Conservation (phyloP, 2,888 invertebrate species). For the Tholera decimalis region DNA sequence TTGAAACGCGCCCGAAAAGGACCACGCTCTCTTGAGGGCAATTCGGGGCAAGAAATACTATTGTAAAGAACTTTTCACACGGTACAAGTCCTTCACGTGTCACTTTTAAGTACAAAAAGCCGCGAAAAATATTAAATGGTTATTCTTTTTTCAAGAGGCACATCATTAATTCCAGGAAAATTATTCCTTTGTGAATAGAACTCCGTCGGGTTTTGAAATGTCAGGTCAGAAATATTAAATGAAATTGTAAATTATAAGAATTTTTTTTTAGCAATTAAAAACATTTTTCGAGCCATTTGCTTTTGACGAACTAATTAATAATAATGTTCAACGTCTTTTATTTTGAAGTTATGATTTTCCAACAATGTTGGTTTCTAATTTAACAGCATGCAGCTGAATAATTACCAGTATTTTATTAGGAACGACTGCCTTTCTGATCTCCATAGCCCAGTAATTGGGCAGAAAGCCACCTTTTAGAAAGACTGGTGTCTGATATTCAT, state of each 20-base stretch:
- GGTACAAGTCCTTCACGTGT: conserved; percentile 28
- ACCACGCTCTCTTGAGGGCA: conserved; percentile 47
- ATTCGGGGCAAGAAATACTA: conserved; percentile 52
- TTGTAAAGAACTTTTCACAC: conserved; percentile 44
- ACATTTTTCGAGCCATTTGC: no score
- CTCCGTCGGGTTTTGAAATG: conserved; percentile 4
- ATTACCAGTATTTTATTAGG: no score
- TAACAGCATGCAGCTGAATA: no score
- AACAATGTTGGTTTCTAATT: no score
- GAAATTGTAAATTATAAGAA: conserved; percentile 23
- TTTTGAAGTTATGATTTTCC: no score
- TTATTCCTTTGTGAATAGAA: conserved; percentile 11
- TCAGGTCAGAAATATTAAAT: conserved; percentile 25
- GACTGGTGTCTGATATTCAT: no score
- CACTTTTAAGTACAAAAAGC: conserved; percentile 16
- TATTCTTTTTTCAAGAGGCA: conserved; percentile 1
- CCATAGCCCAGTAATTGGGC: no score
- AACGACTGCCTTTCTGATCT: no score
- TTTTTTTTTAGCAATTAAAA: no score
- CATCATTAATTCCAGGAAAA: conserved; percentile 23
- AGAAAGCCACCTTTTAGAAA: no score
- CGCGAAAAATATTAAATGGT: conserved; percentile 27
- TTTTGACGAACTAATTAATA: no score
- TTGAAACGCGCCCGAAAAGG: conserved; percentile 44
- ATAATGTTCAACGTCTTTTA: no score